phyloP scores from a whole-genome alignment of 2,888 invertebrate species.

The Philereme transversata region DNA sequence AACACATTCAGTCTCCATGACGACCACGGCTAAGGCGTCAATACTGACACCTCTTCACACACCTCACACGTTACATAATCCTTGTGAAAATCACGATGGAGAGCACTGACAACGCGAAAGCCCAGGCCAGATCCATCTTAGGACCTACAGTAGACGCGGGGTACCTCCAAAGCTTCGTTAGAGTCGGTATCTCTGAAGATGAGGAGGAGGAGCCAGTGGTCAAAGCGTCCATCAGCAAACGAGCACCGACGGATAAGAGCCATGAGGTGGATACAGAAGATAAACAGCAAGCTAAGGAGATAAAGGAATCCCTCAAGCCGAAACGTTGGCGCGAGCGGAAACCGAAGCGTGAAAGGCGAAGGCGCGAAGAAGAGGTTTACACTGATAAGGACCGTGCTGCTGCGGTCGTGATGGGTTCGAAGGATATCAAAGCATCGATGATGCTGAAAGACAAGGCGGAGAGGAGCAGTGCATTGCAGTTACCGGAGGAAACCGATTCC shows the following conservation, averaged over 20 bases:
- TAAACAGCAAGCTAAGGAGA: conserved; percentile 62
- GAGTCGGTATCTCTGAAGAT: conserved; percentile 86
- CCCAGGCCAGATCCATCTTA: conserved; percentile 84
- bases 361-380: conserved; percentile 89
- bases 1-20: conserved; percentile 73
- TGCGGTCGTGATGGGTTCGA: conserved; percentile 93
- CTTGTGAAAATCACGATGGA: conserved; percentile 49
- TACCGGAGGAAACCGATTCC: conserved; percentile 92
- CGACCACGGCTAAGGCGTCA: conserved; percentile 74
- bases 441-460: conserved; percentile 92
- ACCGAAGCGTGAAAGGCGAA: conserved; percentile 67
- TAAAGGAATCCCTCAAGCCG: conserved; percentile 66
- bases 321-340: conserved; percentile 65
- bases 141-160: conserved; percentile 88
- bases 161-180: conserved; percentile 91
- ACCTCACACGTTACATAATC: conserved; percentile 65
- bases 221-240: conserved; percentile 74
- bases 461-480: conserved; percentile 87
- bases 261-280: conserved; percentile 54
- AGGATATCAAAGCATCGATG: conserved; percentile 93
- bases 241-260: conserved; percentile 64
- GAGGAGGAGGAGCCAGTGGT: conserved; percentile 61
- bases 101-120: conserved; percentile 68
- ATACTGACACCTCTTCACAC: conserved; percentile 70
- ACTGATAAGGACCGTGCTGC: conserved; percentile 96